Conservation (phyloP, 2,797 vertebrate genomes). For the Lateolabrax maculatus region DNA sequence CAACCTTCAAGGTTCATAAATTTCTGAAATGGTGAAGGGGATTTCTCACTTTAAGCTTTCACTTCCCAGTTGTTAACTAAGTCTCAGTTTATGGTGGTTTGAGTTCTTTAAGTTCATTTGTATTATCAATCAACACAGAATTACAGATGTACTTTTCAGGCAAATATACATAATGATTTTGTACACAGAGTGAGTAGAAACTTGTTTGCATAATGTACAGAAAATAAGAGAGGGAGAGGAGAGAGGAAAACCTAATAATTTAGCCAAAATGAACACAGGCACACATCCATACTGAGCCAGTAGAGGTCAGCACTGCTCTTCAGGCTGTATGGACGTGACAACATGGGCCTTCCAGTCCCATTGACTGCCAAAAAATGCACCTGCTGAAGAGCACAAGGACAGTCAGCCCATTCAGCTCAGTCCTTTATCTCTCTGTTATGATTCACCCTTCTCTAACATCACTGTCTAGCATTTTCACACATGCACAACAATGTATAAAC, state of each 20-base stretch:
- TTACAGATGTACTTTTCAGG: not conserved
- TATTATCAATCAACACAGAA: not conserved
- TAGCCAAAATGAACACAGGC: not conserved
- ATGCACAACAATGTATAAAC: conserved; percentile 37
- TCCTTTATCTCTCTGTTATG: conserved; percentile 65
- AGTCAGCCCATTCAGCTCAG: conserved; percentile 42
- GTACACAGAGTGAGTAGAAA: not conserved
- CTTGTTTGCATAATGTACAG: not conserved
- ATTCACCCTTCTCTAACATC: conserved; percentile 48
- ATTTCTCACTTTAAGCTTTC: conserved; percentile 22
- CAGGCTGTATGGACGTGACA: not conserved
- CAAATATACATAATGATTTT: not conserved
- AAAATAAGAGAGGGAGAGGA: not conserved
- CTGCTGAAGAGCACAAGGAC: conserved; percentile 78
- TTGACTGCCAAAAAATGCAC: conserved; percentile 71
- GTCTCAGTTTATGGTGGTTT: not conserved
- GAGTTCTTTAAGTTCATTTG: not conserved
- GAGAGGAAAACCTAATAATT: not conserved
- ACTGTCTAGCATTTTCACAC: conserved; percentile 22
- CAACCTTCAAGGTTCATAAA: not conserved
- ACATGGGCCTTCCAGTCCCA: not conserved
- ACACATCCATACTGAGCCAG: conserved; percentile 43
- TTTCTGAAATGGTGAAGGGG: not conserved
- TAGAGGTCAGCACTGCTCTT: conserved; percentile 72
- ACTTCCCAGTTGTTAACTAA: conserved; percentile 13